These are phyloP conservation scores for Microplitis demolitor DNA, from an alignment of 1,140 invertebrate species.

Conservation along the genomic window DNA sequence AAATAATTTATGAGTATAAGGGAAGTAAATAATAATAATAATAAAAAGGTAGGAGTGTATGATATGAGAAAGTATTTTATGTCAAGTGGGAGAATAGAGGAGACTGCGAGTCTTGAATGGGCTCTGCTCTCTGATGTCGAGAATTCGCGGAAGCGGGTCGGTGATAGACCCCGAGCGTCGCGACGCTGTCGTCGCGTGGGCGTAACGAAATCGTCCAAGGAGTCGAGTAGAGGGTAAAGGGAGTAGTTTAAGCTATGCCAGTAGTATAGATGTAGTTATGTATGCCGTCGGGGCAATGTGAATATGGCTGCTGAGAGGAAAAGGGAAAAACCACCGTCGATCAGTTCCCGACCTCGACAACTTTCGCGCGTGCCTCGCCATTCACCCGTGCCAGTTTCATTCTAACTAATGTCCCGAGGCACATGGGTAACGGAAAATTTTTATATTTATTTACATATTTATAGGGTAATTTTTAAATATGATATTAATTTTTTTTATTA, in stretches of 20 bases:
- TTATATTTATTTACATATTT: neutral
- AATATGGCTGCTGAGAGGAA: neutral
- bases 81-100: constrained; percentile 20
- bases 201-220: constrained; percentile 19
- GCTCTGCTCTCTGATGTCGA: constrained; percentile 2
- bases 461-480: too few relatives aligned
- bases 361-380: constrained; percentile 37
- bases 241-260: neutral
- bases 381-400: constrained; percentile 31
- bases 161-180: constrained; percentile 25
- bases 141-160: constrained; percentile 27
- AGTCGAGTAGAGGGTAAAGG: neutral
- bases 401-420: constrained; percentile 19
- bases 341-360: constrained; percentile 56
- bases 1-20: too few relatives aligned
- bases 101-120: constrained; percentile 22
- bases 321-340: constrained; percentile 34
- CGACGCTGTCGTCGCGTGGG: constrained; percentile 29
- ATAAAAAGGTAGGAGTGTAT: neutral
- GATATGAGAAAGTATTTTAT: neutral
- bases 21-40: neutral
- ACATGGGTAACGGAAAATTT: neutral
- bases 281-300: too few relatives aligned
- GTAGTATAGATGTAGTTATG: neutral
- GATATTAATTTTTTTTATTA: too few relatives aligned